These are phyloP conservation scores for Ammodytes marinus DNA, from an alignment of 2,113 vertebrate species.

Conservation along the genomic window DNA sequence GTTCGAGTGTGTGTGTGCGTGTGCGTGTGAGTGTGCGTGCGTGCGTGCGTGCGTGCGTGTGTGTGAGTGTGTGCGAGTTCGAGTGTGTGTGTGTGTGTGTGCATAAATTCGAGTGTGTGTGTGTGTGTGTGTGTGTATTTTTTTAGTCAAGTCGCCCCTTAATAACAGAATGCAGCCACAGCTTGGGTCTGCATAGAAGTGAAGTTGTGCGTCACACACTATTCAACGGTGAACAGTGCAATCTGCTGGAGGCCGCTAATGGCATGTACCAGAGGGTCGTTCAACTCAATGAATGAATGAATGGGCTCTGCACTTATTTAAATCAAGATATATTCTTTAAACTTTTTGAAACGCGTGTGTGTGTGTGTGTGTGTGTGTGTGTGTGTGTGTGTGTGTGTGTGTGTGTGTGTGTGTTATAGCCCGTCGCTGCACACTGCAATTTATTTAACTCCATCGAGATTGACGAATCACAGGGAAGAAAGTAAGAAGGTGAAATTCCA, in stretches of 20 bases:
- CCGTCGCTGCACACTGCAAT: conserved; percentile 49
- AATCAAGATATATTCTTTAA: conserved; percentile 30
- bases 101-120: too few species aligned
- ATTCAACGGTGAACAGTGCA: conserved; percentile 14
- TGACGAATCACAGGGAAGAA: conserved; percentile 45
- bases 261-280: conserved; percentile 3
- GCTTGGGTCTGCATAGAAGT: conserved; percentile 24
- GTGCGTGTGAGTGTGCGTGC: background rate
- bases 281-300: conserved; percentile 47
- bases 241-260: conserved; percentile 20
- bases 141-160: too few species aligned
- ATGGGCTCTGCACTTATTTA: conserved; percentile 45
- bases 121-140: too few species aligned
- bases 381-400: too few species aligned
- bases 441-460: conserved; percentile 44
- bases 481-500: conserved; percentile 4
- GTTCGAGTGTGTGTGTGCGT: background rate
- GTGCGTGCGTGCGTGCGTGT: too few species aligned
- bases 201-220: background rate
- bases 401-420: too few species aligned
- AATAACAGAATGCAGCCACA: conserved; percentile 2
- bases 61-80: too few species aligned
- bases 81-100: too few species aligned
- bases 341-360: too few species aligned
- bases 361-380: too few species aligned